Evolutionary conservation across 2,113 vertebrate genomes (phyloP).

Genomic region (Bungarus multicinctus): DNA sequence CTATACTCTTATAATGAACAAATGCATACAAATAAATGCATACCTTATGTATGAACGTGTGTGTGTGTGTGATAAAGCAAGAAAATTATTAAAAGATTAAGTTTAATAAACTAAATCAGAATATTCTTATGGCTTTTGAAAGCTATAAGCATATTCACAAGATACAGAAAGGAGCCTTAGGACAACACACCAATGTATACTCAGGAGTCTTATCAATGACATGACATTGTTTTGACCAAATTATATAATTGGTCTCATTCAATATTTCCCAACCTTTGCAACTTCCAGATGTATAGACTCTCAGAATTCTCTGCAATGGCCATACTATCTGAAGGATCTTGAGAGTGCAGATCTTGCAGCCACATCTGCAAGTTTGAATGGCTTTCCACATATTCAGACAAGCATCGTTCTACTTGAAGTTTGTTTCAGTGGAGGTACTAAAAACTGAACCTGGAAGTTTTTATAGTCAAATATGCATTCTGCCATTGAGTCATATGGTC

Average conservation of each 20-base stretch:
- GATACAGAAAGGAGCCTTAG: neutral
- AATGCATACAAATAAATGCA: neutral
- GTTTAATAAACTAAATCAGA: neutral
- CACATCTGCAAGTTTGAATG: neutral
- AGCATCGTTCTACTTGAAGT: neutral
- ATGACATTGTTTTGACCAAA: neutral
- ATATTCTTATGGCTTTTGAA: neutral
- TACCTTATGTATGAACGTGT: neutral
- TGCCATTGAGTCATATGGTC: neutral
- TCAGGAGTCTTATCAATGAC: neutral
- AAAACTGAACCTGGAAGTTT: neutral
- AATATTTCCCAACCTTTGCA: neutral
- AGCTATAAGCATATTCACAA: neutral
- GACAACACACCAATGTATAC: neutral
- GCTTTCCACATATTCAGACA: neutral
- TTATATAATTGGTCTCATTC: neutral
- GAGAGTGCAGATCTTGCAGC: too few relatives aligned
- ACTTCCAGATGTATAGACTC: neutral
- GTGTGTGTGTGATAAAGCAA: neutral
- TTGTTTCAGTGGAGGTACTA: neutral
- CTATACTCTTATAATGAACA: neutral
- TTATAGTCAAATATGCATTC: neutral
- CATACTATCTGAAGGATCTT: neutral
- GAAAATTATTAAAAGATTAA: neutral
- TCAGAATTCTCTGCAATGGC: neutral